Evolutionary conservation across 2,113 vertebrate genomes (phyloP), one percentile per base, ranked within the genome.

Genomic region (Neolamprologus devosi): DNA sequence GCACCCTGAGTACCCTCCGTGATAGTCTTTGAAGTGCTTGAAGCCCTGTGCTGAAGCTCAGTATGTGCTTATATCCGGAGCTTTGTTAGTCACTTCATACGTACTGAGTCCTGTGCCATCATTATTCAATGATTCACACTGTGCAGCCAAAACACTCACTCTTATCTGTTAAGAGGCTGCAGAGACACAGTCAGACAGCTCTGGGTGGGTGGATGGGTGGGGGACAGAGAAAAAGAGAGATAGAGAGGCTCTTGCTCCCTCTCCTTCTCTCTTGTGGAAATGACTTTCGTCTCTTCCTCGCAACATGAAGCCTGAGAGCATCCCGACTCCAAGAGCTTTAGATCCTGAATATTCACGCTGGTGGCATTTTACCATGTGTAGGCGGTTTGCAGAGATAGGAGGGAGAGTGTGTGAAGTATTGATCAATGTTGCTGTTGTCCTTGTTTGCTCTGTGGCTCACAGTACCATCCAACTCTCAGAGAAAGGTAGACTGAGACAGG

Each of bases 91-190:
- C 91, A 90, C 86, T 93, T 94, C 86, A 90, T 92, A 94, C 89
- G 89, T 86, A 90, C 90, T 17, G 88, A 91, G 88, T 91, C 86
- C 91, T 91, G 88, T 86, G 87, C 87, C 91, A 89, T 93, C 92
- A 91, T 94, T 91, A 95, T 94, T 94, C 91, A 94, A 82, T 93
- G 90, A 94, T 92, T 95, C 94, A 94, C 91, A 91, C 89, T 90
- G 92, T 91, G 92, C 92, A 93, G 92, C 92, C 93, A 93, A 92
- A 95, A 95, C 93, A 93, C 90, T 93, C 86, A 79, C 90, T 92
- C 90, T 94, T 93, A 93, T 93, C 93, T 89, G 90, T 89, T 87
- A 86, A 91, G 90, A 93, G 93, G 93, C 92, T 92, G 93, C 88
- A 87, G 87, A 90, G 86, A 93, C 75, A 47, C 89, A 91, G 90